Base-by-base conservation (phyloP, 2,888 invertebrate species). In the Unio delphinus region DNA sequence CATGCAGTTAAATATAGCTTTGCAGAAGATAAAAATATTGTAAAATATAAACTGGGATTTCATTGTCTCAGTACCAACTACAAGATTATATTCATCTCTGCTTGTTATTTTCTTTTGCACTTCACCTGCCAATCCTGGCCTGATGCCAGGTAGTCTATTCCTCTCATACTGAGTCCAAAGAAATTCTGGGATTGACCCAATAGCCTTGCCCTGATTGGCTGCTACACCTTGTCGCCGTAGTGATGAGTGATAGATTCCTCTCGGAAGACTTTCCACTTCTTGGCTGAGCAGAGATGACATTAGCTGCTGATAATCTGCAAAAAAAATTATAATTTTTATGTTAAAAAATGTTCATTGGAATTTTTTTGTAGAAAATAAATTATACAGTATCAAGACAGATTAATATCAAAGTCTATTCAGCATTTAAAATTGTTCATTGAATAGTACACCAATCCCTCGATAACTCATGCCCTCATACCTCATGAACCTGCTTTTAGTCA, bases 81-180 rank as follows among this genome's bases (percentile, higher is more conserved):
- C 45, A 11, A 11, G 45, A 45, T 45, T 15, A 11, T 20, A 23
- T 30, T 30, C 62, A 11, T 28, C 28, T 15, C n/a, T 17, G 15
- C 45, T n/a, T n/a, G 30, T 54, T 30, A 59, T 67, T 45, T 45
- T 45, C 45, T 45, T 45, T 15, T 45, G 11, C 45, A 45, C 15
- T 15, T 11, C 45, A 87, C 87, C 85, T 68, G 87, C 84, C 11
- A 87, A 69, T 54, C 80, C 83, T 17, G 86, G 84, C 28, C 86
- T 74, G 7, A 85, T 68, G 23, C 84, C 86, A 3, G 86, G 86
- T 65, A 86, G 85, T 69, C 81, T 83, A 55, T 82, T 85, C 58
- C 75, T 81, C 67, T 86, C 83, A 68, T 86, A 87, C 69, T 81
- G 83, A 23, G 76, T 58, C 26, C 74, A 74, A 17, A 88, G 70